phyloP scores from a whole-genome alignment of 2,113 vertebrate species.

The Tachysurus fulvidraco region DNA sequence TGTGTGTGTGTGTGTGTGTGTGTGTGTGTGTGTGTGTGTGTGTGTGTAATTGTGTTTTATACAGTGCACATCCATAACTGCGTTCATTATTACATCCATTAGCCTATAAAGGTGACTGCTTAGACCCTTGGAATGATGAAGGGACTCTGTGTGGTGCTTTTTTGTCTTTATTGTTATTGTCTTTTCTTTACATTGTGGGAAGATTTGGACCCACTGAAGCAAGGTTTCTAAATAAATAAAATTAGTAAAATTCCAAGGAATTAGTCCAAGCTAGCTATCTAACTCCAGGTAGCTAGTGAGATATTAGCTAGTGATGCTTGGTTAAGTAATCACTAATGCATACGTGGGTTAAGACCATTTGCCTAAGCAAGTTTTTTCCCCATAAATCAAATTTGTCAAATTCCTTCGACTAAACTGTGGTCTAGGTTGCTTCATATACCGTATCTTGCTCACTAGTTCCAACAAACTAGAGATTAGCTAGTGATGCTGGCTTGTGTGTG shows the following conservation, averaged over 20 bases:
- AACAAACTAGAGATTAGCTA: too few relatives aligned
- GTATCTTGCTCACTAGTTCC: too few relatives aligned
- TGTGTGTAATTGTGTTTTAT: constrained; percentile 9
- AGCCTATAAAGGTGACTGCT: neutral
- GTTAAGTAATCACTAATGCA: neutral
- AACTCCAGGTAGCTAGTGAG: neutral
- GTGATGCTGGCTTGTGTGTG: neutral
- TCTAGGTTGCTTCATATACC: too few relatives aligned
- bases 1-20: neutral
- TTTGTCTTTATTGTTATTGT: neutral
- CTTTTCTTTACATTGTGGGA: neutral
- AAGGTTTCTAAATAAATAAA: neutral
- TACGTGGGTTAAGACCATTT: neutral
- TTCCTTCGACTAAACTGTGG: too few relatives aligned
- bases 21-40: constrained; percentile 24
- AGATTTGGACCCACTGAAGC: neutral
- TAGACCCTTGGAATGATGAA: neutral
- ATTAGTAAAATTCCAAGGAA: too few relatives aligned
- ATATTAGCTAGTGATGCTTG: neutral
- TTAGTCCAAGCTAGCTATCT: neutral
- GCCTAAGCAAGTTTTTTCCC: too few relatives aligned
- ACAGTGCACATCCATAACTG: neutral
- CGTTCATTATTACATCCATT: neutral
- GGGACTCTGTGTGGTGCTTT: neutral
- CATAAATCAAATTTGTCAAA: neutral